Base-by-base conservation (phyloP, 2,888 invertebrate genomes). In the Drosophila recens region DNA sequence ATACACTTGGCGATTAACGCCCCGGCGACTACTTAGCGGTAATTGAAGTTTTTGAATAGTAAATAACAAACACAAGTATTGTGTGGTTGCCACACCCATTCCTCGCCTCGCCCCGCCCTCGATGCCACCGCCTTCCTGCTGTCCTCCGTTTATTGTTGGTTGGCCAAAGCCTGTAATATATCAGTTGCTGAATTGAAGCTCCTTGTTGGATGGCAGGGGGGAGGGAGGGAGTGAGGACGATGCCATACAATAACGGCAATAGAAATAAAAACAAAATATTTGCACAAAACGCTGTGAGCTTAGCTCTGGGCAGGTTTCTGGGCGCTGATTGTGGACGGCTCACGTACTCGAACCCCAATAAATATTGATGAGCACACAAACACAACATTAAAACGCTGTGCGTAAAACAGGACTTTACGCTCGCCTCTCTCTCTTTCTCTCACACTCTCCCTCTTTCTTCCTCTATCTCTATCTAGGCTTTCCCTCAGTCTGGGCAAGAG, bases 291-390 rank as follows among this genome's bases (percentile, higher is more conserved):
- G 53, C 48, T 61, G 15, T 9, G 43, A 49, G 46, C 40, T 49
- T 43, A 33, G 49, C 40, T n/a, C 40, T 42, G 59, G 59, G 34
- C 42, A 20, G 59, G 33, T 43, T 40, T 20, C 20, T 27, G 52
- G 58, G 58, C 73, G 71, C 79, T 83, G 70, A 86, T 87, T 83
- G 79, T 84, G 80, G 76, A 80, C 73, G 76, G 70, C 87, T 85
- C 85, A 87, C 85, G 85, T 87, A 85, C 77, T 83, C 81, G 86
- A 77, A 84, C 84, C 86, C 82, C 84, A 86, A 89, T 88, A 88
- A 88, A 88, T 88, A 88, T 88, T 89, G 87, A 88, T 88, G 87
- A 87, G 89, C 82, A 81, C 70, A 82, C 84, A 89, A 80, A 85
- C 88, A 86, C 84, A 86, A 82, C 86, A 86, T 87, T 84, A 83